Percentiles rank a stretch among this genome's conserved stretches.
Conservation (phyloP, 2,888 invertebrate species). For the Cepaea hortensis region DNA sequence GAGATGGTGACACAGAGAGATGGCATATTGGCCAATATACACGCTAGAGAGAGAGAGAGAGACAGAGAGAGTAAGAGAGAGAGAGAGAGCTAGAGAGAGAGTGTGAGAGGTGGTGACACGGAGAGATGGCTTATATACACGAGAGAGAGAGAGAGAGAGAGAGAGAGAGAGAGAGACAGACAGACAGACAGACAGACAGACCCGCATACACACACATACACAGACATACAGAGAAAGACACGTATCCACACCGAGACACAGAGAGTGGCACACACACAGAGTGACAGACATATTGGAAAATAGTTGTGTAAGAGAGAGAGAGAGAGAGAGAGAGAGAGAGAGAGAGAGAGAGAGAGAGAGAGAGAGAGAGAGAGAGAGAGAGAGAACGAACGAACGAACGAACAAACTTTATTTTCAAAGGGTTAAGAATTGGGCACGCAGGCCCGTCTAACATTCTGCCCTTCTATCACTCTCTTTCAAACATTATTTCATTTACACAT, state of each 20-base stretch:
- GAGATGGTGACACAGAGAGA: background rate
- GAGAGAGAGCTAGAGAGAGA: background rate
- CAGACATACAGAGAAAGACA: background rate
- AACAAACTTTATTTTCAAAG: too few species aligned
- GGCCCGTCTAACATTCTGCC: too few species aligned
- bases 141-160: background rate
- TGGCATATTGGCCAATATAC: background rate
- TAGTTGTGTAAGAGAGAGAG: too few species aligned
- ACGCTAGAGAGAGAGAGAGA: constrained; percentile 31
- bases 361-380: background rate
- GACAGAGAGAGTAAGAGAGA: constrained; percentile 27
- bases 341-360: constrained; percentile 2
- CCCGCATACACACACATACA: background rate
- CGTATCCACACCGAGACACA: too few species aligned
- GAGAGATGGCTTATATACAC: background rate
- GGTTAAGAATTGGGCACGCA: too few species aligned
- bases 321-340: background rate
- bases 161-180: background rate
- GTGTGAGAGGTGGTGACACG: background rate
- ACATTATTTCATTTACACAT: too few species aligned
- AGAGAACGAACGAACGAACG: too few species aligned
- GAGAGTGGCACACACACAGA: too few species aligned
- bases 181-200: background rate
- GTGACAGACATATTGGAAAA: too few species aligned
- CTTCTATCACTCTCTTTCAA: too few species aligned